Percentiles rank a stretch among this genome's conserved stretches.
Evolutionary conservation across 2,888 invertebrate species (phyloP).

Genomic region (Ormia ochracea): DNA sequence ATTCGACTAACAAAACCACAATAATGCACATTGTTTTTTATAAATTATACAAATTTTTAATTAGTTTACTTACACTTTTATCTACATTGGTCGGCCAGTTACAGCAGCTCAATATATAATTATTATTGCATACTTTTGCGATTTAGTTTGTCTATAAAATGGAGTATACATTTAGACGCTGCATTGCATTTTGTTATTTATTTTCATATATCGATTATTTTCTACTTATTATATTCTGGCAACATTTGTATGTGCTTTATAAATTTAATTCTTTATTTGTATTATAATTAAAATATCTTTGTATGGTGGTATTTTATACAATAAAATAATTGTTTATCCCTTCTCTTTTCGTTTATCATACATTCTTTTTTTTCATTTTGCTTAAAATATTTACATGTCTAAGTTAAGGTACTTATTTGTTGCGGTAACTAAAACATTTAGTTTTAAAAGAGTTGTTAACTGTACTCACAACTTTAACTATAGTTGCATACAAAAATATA

Average conservation of each 20-base stretch:
- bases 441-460: constrained; percentile 19
- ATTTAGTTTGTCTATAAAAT: constrained; percentile 18
- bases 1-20: not conserved
- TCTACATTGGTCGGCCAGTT: not conserved
- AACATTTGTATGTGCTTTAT: constrained; percentile 16
- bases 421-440: constrained; percentile 16
- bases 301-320: constrained; percentile 47
- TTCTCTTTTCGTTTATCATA: constrained; percentile 2
- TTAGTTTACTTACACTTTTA: constrained; percentile 13
- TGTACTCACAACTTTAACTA: constrained; percentile 26
- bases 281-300: constrained; percentile 41
- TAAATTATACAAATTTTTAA: not conserved
- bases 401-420: constrained; percentile 37
- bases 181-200: not conserved
- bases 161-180: not conserved
- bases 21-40: not conserved
- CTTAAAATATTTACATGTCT: constrained; percentile 30
- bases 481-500: not conserved
- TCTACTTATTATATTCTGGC: too few species aligned
- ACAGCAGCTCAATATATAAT: constrained; percentile 1
- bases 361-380: not conserved
- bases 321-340: constrained; percentile 22
- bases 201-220: too few species aligned
- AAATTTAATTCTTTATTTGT: constrained; percentile 26
- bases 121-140: constrained; percentile 19